Evolutionary conservation across 1,140 invertebrate species (phyloP).

Genomic region (Hermetia illucens): DNA sequence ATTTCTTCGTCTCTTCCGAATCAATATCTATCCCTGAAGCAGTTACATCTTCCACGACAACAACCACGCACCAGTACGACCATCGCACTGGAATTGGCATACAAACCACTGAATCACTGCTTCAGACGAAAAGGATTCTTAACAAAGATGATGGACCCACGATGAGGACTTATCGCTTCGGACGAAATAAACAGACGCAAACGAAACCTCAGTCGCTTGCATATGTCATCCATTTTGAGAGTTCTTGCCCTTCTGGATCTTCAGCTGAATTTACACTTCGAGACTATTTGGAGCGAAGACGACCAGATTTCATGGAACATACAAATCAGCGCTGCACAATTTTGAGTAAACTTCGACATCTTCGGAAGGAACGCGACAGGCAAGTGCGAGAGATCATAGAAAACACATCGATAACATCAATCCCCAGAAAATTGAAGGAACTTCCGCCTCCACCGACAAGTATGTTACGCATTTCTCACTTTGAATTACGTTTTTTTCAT

Average conservation of each 20-base stretch:
- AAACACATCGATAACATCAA: constrained; percentile 10
- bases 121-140: constrained; percentile 7
- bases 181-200: constrained; percentile 6
- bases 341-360: constrained; percentile 21
- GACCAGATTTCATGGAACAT: constrained; percentile 19
- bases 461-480: constrained; percentile 5
- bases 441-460: constrained; percentile 20
- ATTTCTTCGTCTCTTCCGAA: constrained; percentile 23
- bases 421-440: constrained; percentile 14
- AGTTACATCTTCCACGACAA: constrained; percentile 13
- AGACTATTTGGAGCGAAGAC: constrained; percentile 19
- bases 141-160: constrained; percentile 6
- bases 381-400: constrained; percentile 20
- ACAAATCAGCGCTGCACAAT: constrained; percentile 25
- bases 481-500: not conserved
- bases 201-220: constrained; percentile 13
- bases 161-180: not conserved
- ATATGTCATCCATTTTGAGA: constrained; percentile 15
- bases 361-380: constrained; percentile 15
- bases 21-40: constrained; percentile 22
- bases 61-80: constrained; percentile 26
- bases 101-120: constrained; percentile 6
- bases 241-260: not conserved
- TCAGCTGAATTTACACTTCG: constrained; percentile 11
- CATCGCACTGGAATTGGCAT: constrained; percentile 15